Conservation (phyloP, 2,888 invertebrate species). For the Melieria omissa region DNA sequence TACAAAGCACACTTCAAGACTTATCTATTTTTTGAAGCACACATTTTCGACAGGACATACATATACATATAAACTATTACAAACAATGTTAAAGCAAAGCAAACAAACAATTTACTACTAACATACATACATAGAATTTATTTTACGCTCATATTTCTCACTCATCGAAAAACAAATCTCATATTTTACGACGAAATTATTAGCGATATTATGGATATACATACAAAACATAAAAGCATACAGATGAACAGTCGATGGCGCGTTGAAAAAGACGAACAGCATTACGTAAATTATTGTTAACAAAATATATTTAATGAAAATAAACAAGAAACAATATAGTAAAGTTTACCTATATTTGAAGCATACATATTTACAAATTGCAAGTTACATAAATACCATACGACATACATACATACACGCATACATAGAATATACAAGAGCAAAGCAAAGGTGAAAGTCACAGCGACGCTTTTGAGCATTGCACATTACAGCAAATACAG, state of each 20-base stretch:
- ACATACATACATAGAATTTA: conserved; percentile 2
- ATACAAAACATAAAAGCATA: not conserved
- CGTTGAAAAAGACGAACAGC: conserved; percentile 1
- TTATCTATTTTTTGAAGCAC: conserved; percentile 19
- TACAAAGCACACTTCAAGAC: not conserved
- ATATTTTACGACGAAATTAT: conserved; percentile 19
- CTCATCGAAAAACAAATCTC: not conserved
- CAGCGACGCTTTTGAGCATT: too few relatives aligned
- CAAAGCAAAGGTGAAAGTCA: too few relatives aligned
- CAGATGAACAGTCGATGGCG: not conserved
- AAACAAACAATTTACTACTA: conserved; percentile 4
- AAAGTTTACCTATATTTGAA: not conserved
- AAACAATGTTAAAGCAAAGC: not conserved
- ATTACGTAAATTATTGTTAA: conserved; percentile 29
- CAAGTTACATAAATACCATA: not conserved
- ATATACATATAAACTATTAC: not conserved
- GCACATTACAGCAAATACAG: too few relatives aligned
- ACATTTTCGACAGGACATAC: conserved; percentile 13
- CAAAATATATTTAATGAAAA: conserved; percentile 1
- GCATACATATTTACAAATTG: conserved; percentile 8
- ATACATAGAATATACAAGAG: not conserved
- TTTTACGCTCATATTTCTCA: conserved; percentile 1
- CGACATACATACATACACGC: conserved; percentile 4
- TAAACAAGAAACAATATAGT: not conserved
- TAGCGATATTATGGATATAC: not conserved